Conservation (phyloP, 2,888 invertebrate genomes). For the Lochmaea crataegi region DNA sequence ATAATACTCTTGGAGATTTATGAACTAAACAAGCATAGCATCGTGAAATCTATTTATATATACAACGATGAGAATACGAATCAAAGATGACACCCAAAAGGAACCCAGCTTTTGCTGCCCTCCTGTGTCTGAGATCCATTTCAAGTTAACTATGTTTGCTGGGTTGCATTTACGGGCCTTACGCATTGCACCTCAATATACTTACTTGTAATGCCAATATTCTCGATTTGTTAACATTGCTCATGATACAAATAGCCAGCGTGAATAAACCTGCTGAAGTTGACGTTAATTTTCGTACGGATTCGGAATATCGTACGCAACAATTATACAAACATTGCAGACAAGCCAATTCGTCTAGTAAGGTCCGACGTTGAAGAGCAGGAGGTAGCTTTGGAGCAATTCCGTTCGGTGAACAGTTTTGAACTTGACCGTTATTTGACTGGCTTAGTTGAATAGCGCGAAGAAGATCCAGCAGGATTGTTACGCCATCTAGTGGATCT, state of each 20-base stretch:
- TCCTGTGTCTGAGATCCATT: no score
- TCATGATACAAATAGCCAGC: slow-evolving; percentile 87
- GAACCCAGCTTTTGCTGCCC: no score
- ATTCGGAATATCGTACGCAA: slow-evolving; percentile 82
- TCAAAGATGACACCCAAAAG: no score
- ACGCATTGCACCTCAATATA: not conserved
- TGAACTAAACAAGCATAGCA: no score
- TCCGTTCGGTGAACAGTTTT: slow-evolving; percentile 47
- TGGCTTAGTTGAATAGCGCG: slow-evolving; percentile 88
- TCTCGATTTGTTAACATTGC: slow-evolving; percentile 86
- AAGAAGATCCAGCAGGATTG: slow-evolving; percentile 84
- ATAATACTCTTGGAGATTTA: no score
- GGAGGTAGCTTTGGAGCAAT: slow-evolving; percentile 71
- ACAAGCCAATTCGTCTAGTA: slow-evolving; percentile 89
- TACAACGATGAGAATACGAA: no score
- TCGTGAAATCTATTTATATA: no score
- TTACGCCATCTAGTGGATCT: slow-evolving; percentile 88
- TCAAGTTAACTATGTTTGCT: no score
- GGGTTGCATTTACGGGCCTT: no score
- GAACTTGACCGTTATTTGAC: slow-evolving; percentile 66
- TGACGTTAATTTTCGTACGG: slow-evolving; percentile 79
- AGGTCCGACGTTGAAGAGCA: slow-evolving; percentile 77
- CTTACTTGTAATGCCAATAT: slow-evolving; percentile 86
- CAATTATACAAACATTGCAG: slow-evolving; percentile 88
- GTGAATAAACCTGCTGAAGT: slow-evolving; percentile 87